Evolutionary conservation across 2,888 invertebrate species (phyloP).

Genomic region (Agrochola lychnidis): DNA sequence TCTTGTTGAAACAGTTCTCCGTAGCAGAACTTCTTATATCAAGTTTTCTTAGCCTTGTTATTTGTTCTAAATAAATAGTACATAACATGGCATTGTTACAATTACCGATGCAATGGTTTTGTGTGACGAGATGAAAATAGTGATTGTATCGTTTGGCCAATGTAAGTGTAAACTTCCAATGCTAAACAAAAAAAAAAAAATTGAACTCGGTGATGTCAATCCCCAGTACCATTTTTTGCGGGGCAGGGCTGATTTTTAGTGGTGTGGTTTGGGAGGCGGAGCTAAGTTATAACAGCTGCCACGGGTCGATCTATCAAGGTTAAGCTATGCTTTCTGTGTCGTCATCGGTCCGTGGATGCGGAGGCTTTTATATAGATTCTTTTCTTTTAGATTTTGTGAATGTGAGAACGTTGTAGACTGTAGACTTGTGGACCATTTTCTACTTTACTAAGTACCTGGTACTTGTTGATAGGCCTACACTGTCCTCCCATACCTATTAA

Average conservation of each 20-base stretch:
- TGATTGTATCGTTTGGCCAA: not conserved
- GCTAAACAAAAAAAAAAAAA: not conserved
- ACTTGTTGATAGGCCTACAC: too few species aligned
- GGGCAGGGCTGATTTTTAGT: too few species aligned
- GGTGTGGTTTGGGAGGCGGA: too few species aligned
- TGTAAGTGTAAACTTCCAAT: not conserved
- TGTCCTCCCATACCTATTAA: too few species aligned
- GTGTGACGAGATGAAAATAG: conserved; percentile 5
- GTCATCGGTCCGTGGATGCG: not conserved
- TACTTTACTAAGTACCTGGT: too few species aligned
- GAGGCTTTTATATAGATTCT: too few species aligned
- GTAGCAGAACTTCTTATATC: not conserved
- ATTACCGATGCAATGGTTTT: conserved; percentile 6
- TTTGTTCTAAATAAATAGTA: conserved; percentile 1
- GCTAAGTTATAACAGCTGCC: not conserved
- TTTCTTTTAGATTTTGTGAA: too few species aligned
- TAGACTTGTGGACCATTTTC: too few species aligned
- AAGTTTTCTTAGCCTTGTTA: not conserved
- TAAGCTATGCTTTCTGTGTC: not conserved
- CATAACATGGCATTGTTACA: not conserved
- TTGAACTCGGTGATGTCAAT: not conserved
- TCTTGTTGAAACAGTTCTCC: not conserved
- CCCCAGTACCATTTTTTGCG: not conserved
- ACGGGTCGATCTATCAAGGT: too few species aligned
- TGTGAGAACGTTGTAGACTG: too few species aligned